Percentiles rank a stretch among this genome's conserved stretches.
Evolutionary conservation across 2,888 invertebrate species (phyloP).

Genomic region (Drosophila conformis): DNA sequence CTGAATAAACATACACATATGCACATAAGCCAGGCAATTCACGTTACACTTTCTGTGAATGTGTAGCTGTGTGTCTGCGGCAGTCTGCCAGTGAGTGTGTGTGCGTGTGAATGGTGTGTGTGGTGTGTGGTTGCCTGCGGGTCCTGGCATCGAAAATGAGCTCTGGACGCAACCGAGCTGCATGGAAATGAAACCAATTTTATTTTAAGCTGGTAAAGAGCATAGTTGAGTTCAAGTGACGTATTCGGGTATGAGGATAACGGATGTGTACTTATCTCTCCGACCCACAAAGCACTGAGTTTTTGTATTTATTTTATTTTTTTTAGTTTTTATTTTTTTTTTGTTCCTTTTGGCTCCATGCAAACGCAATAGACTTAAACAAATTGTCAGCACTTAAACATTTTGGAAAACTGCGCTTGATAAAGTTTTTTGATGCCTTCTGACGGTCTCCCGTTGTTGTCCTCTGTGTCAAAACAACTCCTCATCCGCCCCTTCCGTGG

Average conservation of each 20-base stretch:
- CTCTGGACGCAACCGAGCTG: conserved; percentile 47
- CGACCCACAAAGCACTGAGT: conserved; percentile 19
- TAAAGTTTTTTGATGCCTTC: conserved; percentile 60
- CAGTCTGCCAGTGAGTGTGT: not conserved
- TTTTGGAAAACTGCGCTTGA: conserved; percentile 72
- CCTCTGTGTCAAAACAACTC: conserved; percentile 2
- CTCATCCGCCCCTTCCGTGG: not conserved
- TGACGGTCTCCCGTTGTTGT: conserved; percentile 17
- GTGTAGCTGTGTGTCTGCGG: not conserved
- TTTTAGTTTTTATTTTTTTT: conserved; percentile 3
- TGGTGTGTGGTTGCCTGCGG: conserved; percentile 21
- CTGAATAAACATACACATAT: not conserved
- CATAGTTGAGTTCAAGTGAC: conserved; percentile 73
- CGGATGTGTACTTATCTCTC: conserved; percentile 67
- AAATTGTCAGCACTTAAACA: conserved; percentile 75
- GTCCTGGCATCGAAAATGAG: conserved; percentile 39
- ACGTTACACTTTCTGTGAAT: conserved; percentile 15
- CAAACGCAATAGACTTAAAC: conserved; percentile 69
- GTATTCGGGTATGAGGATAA: conserved; percentile 16
- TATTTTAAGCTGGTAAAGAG: conserved; percentile 74
- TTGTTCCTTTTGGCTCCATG: conserved; percentile 13
- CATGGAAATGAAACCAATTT: conserved; percentile 69
- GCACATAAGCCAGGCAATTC: conserved; percentile 25
- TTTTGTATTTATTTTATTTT: conserved; percentile 20
- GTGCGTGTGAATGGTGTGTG: conserved; percentile 2